A percentile compares a stretch with the other conserved stretches of the same genome.
phyloP scores from a whole-genome alignment of 2,797 vertebrate species.

The Leptoclinus maculatus region DNA sequence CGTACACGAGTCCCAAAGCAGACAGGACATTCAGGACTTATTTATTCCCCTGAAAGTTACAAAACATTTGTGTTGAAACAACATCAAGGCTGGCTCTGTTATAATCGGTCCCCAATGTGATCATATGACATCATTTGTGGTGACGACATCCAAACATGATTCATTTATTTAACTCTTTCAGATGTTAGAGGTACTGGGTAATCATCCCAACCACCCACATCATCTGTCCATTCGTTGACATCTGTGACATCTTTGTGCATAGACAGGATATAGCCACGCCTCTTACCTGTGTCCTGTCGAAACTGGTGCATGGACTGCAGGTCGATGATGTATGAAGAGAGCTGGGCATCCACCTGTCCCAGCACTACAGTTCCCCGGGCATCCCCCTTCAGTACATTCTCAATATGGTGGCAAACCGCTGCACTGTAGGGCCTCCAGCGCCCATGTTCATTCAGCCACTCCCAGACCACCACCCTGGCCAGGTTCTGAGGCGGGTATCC shows the following conservation, averaged over 20 bases:
- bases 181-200: neutral
- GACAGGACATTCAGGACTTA: constrained; percentile 12
- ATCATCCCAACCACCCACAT: neutral
- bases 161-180: neutral
- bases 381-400: constrained; percentile 93
- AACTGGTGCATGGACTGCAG: constrained; percentile 99
- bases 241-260: neutral
- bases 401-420: constrained; percentile 94
- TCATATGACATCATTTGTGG: constrained; percentile 15
- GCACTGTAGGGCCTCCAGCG: constrained; percentile 96
- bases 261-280: neutral
- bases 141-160: neutral
- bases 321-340: constrained; percentile 95
- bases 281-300: constrained; percentile 96
- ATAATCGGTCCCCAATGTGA: constrained; percentile 11
- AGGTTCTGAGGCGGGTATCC: constrained; percentile 93
- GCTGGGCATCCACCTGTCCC: constrained; percentile 93
- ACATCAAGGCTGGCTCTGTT: constrained; percentile 12
- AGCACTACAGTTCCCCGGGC: constrained; percentile 91
- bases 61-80: constrained; percentile 29
- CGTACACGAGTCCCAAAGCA: constrained; percentile 5
- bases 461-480: constrained; percentile 97
- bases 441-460: constrained; percentile 96
- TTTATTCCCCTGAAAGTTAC: constrained; percentile 44
- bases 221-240: neutral